phyloP scores from a whole-genome alignment of 2,113 vertebrate species.

The Sardina pilchardus region DNA sequence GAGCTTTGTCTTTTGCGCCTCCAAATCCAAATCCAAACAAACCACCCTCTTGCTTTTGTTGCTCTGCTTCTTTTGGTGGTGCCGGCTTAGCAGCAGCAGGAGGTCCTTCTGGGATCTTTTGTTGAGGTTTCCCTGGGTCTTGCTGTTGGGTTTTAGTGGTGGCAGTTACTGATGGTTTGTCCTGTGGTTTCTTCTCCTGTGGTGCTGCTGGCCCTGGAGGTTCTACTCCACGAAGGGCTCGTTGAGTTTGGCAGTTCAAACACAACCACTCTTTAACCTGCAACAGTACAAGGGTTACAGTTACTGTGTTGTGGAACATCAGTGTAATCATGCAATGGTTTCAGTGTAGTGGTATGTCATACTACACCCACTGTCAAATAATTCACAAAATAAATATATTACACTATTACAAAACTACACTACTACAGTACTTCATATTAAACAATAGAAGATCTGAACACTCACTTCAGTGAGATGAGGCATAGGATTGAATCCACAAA shows the following conservation, averaged over 20 bases:
- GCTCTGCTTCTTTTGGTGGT: conserved; percentile 48
- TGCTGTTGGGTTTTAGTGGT: not conserved
- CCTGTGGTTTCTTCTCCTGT: not conserved
- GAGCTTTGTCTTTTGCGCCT: conserved; percentile 50
- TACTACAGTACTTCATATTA: too few species aligned
- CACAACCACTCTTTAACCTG: conserved; percentile 94
- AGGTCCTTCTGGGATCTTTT: conserved; percentile 38
- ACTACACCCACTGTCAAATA: not conserved
- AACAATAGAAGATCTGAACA: not conserved
- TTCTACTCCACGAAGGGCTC: conserved; percentile 79
- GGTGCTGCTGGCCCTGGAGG: conserved; percentile 58
- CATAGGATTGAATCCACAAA: conserved; percentile 95
- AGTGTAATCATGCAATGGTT: not conserved
- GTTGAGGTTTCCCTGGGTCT: conserved; percentile 5
- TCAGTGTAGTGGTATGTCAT: not conserved
- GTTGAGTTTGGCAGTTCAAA: conserved; percentile 93
- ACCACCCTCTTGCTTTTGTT: conserved; percentile 70
- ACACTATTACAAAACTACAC: too few species aligned
- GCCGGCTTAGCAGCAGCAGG: conserved; percentile 57
- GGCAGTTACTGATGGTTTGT: not conserved
- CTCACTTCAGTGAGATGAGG: conserved; percentile 86
- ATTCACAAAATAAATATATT: too few species aligned
- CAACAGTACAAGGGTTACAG: conserved; percentile 23
- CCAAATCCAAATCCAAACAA: conserved; percentile 72
- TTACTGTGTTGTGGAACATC: not conserved